These are phyloP conservation scores for Hormaphis cornu DNA, from an alignment of 1,140 invertebrate species.

Conservation along the genomic window DNA sequence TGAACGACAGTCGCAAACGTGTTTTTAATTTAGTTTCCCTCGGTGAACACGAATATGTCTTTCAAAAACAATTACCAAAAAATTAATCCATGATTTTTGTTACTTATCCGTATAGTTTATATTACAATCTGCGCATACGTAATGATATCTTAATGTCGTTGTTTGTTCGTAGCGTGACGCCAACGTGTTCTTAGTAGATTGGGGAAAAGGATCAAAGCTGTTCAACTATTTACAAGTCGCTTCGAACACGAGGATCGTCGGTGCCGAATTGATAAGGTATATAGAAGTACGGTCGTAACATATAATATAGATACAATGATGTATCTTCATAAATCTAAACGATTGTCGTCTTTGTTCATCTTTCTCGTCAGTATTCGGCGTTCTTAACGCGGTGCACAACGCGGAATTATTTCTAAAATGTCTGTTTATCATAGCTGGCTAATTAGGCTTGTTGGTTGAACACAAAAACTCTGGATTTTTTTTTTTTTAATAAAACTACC, in stretches of 20 bases:
- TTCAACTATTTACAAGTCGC: slow-evolving; percentile 41
- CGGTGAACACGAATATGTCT: too few relatives aligned
- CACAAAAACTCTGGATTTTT: too few relatives aligned
- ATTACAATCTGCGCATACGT: neutral
- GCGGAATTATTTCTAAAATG: too few relatives aligned
- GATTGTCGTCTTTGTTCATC: neutral
- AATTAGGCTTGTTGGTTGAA: too few relatives aligned
- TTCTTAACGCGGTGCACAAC: neutral
- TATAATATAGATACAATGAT: neutral
- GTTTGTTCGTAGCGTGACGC: slow-evolving; percentile 39
- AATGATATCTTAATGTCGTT: neutral
- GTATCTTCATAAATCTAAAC: too few relatives aligned
- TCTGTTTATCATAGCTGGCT: too few relatives aligned
- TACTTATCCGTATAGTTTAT: too few relatives aligned
- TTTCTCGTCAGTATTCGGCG: neutral
- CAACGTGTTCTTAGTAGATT: slow-evolving; percentile 43
- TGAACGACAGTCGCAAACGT: too few relatives aligned
- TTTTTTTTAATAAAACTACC: too few relatives aligned
- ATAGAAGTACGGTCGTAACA: neutral
- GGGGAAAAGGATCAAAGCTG: slow-evolving; percentile 40
- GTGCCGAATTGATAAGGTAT: slow-evolving; percentile 37
- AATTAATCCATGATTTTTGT: too few relatives aligned
- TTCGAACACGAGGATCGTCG: slow-evolving; percentile 43
- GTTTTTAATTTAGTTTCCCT: too few relatives aligned
- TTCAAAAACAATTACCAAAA: too few relatives aligned